Evolutionary conservation across 2,797 vertebrate genomes (phyloP), one percentile per base, ranked within the genome.

Genomic region (Sciurus vulgaris): DNA sequence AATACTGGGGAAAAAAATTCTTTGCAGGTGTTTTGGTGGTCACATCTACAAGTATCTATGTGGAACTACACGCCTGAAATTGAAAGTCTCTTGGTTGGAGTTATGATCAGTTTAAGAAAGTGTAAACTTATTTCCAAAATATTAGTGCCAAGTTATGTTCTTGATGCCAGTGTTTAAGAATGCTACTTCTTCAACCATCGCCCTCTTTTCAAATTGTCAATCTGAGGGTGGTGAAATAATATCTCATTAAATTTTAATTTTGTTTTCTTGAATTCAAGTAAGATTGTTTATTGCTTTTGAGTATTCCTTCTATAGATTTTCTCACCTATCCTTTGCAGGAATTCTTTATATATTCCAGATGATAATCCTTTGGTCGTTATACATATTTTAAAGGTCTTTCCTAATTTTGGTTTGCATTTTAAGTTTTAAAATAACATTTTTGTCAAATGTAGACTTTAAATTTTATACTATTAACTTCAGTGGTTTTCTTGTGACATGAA

Each of bases 221-320:
- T 38, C 2, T 82, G 51, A 87, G 44, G 12, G 17, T 88, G 18
- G 15, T 82, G 2, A 91, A 93, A 86, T 93, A 86, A 61, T 87
- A 65, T 33, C 5, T 74, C 24, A n/a, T 8, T 35, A 35, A 20
- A 81, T 73, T 97, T 89, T 94, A 72, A 84, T 81, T 90, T 33
- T 77, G 28, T 76, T 76, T 89, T 74, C 33, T 81, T 84, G 33
- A 70, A 72, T 44, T 94, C 47, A 79, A 28, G 38, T 81, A 13
- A 74, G 41, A 69, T 12, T 41, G 5, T 61, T 44, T 61, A 18
- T 38, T 78, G 41, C 5, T 44, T 89, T 90, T 41, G 6, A 17
- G 13, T 90, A 1, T 67, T 89, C 22, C n/a, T 87, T 90, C 56
- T 72, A 7, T 85, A 59, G 17, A 15, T 78, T 47, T 86, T 49